Conservation (phyloP, 64 coral and sea anemone genomes). For the Pocillopora verrucosa region DNA sequence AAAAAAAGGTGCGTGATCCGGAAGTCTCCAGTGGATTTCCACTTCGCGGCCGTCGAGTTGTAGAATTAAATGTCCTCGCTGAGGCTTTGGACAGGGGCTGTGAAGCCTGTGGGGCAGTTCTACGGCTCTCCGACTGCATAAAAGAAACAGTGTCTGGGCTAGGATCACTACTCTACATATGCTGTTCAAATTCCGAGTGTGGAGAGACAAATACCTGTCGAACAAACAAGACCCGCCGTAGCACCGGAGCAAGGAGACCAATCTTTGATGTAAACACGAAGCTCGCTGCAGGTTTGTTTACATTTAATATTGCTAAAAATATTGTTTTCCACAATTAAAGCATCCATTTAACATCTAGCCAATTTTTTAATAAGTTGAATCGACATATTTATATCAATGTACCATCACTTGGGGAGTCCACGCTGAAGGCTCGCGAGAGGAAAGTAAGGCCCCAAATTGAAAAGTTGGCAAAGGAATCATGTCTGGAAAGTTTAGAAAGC, state of each 20-base stretch:
- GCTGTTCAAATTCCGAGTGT: not conserved
- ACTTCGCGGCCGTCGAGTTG: not conserved
- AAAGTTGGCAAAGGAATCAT: constrained; percentile 15
- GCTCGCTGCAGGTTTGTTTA: constrained; percentile 39
- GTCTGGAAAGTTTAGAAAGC: not conserved
- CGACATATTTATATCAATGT: constrained; percentile 21
- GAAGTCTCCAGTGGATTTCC: not conserved
- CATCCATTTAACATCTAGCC: not conserved
- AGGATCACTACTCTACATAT: constrained; percentile 20
- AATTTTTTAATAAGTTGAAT: not conserved
- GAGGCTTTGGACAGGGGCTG: not conserved
- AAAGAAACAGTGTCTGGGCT: constrained; percentile 8
- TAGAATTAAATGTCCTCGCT: constrained; percentile 3
- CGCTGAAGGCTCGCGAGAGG: constrained; percentile 27
- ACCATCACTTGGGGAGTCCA: not conserved
- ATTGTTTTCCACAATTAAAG: not conserved
- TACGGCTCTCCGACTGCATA: not conserved
- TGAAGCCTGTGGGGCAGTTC: not conserved
- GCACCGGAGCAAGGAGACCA: not conserved
- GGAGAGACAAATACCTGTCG: not conserved
- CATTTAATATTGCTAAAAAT: too few relatives aligned
- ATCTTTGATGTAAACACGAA: constrained; percentile 39
- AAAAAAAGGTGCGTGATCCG: not conserved
- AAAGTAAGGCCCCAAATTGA: constrained; percentile 43
- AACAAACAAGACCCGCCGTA: not conserved